phyloP scores from a whole-genome alignment of 1,140 invertebrate species.

The Babylonia areolata region DNA sequence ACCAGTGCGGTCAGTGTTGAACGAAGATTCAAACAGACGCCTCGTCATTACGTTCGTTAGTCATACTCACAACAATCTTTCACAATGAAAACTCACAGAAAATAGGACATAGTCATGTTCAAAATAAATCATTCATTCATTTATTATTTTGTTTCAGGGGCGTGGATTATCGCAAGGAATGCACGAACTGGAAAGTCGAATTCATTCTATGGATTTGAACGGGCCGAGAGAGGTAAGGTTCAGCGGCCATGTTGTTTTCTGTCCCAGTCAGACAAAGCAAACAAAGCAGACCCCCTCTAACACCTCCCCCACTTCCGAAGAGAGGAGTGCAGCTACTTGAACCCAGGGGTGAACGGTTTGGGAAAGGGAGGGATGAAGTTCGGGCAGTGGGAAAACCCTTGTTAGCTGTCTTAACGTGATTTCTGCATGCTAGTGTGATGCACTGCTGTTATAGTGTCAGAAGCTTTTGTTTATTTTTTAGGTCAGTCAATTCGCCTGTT shows the following conservation, averaged over 20 bases:
- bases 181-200: conserved; percentile 74
- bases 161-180: conserved; percentile 42
- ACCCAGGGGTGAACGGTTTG: neutral
- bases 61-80: too few relatives aligned
- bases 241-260: conserved; percentile 36
- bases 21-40: too few relatives aligned
- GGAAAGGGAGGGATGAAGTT: neutral
- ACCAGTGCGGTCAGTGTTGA: too few relatives aligned
- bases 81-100: too few relatives aligned
- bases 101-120: too few relatives aligned
- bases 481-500: too few relatives aligned
- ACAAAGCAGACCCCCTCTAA: conserved; percentile 31
- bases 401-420: too few relatives aligned
- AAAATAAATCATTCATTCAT: conserved; percentile 22
- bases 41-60: too few relatives aligned
- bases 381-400: neutral
- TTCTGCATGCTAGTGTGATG: too few relatives aligned
- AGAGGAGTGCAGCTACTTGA: neutral
- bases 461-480: too few relatives aligned
- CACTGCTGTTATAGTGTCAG: too few relatives aligned
- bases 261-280: conserved; percentile 35
- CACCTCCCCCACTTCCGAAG: neutral
- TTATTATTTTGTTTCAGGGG: conserved; percentile 48
- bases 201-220: conserved; percentile 71
- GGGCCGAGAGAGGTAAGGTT: conserved; percentile 60